phyloP scores from a whole-genome alignment of 2,888 invertebrate species.

The Salticus scenicus region DNA sequence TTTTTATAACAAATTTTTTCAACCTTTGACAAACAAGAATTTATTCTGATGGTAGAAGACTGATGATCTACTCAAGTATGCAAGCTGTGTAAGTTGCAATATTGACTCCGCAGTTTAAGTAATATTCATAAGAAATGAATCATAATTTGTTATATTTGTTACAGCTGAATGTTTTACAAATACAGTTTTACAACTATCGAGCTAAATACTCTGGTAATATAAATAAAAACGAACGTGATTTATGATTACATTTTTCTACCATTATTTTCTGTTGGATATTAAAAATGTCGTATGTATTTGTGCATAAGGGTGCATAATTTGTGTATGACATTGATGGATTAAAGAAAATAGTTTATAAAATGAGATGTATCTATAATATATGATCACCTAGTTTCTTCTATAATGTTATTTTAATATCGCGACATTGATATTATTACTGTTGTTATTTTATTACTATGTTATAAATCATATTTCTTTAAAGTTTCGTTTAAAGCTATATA shows the following conservation, averaged over 20 bases:
- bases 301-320: background rate
- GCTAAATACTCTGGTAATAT: background rate
- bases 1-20: too few species aligned
- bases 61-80: background rate
- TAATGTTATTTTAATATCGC: too few species aligned
- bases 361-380: background rate
- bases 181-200: background rate
- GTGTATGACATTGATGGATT: background rate
- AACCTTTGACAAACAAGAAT: too few species aligned
- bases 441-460: too few species aligned
- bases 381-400: too few species aligned
- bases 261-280: too few species aligned
- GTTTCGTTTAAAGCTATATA: too few species aligned
- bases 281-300: background rate
- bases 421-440: too few species aligned
- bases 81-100: background rate
- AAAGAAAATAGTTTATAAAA: background rate
- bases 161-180: background rate
- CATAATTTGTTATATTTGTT: background rate
- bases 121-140: background rate
- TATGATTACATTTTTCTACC: too few species aligned
- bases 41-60: background rate
- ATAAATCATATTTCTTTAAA: too few species aligned
- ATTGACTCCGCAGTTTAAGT: background rate
- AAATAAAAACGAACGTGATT: background rate